These are phyloP conservation scores for Caenorhabditis zanzibari DNA, from an alignment of 2,888 invertebrate genomes.

Conservation along the genomic window DNA sequence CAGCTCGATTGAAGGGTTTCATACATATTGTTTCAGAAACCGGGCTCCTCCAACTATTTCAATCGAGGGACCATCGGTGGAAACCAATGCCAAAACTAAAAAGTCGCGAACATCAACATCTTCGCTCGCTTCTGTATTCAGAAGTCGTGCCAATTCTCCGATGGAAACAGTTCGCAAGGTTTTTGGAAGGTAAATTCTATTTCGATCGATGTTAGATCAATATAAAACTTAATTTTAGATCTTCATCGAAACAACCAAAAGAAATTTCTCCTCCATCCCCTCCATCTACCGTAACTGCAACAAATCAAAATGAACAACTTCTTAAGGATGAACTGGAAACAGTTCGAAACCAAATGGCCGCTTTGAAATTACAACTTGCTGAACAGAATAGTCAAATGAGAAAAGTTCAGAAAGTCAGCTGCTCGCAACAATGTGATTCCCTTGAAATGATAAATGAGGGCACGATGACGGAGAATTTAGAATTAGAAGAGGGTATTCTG, in stretches of 20 bases:
- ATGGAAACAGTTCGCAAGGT: constrained; percentile 60
- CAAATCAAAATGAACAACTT: constrained; percentile 8
- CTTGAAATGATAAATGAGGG: neutral
- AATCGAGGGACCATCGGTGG: constrained; percentile 3
- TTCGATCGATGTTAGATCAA: too few species aligned
- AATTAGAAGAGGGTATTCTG: too few species aligned
- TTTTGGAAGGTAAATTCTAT: constrained; percentile 32
- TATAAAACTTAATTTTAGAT: too few species aligned
- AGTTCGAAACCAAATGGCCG: constrained; percentile 2
- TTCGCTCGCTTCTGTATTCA: constrained; percentile 57
- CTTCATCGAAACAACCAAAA: constrained; percentile 46
- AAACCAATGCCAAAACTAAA: constrained; percentile 2
- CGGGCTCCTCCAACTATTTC: constrained; percentile 17
- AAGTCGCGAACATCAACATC: constrained; percentile 54
- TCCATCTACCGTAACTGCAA: neutral
- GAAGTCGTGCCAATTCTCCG: constrained; percentile 56
- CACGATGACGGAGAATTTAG: constrained; percentile 31
- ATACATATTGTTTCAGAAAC: constrained; percentile 16
- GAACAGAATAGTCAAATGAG: constrained; percentile 9
- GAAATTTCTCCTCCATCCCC: constrained; percentile 9
- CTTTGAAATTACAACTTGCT: neutral
- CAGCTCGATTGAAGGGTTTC: neutral
- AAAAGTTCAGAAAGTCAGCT: neutral
- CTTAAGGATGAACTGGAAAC: constrained; percentile 24
- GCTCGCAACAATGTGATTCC: constrained; percentile 21